Base-by-base conservation (phyloP, 1,140 invertebrate species). In the Acromyrmex echinatior region DNA sequence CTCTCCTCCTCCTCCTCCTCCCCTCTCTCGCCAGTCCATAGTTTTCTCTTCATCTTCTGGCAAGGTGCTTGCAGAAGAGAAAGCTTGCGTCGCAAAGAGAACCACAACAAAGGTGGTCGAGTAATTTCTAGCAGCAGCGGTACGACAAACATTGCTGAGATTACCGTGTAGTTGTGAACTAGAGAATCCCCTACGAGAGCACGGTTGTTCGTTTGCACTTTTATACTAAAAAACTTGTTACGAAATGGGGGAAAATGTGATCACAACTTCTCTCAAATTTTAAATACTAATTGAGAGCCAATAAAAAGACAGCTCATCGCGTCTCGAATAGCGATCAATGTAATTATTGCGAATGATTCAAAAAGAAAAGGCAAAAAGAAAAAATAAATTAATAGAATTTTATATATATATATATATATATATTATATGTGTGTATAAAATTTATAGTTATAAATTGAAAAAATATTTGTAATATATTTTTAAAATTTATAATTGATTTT, bases 61-160 rank as follows among this genome's bases (percentile, higher is more conserved):
- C 68, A 18, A 74, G 39, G 25, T 51, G 28, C 12, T 49, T 84
- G 12, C 39, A 49, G n/a, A 62, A n/a, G 56, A 84, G 70, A 84
- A 82, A 25, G 16, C 21, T 31, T 12, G 16, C 0, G 16, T 25
- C 14, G 76, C 35, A 87, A 68, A 62, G 68, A 49, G 53, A 74
- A 73, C 51, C 85, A 39, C 53, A 63, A 86, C 76, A 62, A 85
- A 88, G 77, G 81, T 18, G 49, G 28, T 53, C 58, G 35, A 81
- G 84, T 80, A 79, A 76, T 86, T 76, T 78, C 28, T 66, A 88
- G 51, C n/a, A 60, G 39, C 18, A 60, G 39, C 18, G 16, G 31
- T 53, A 53, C 58, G 65, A 86, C 66, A 82, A 87, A 87, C 79
- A 81, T 66, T 84, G 65, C 25, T 35, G 77, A 51, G 49, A 87